phyloP scores from a whole-genome alignment of 30 jellyfish, hydroid and myxozoan species.

The Pelagia noctiluca region DNA sequence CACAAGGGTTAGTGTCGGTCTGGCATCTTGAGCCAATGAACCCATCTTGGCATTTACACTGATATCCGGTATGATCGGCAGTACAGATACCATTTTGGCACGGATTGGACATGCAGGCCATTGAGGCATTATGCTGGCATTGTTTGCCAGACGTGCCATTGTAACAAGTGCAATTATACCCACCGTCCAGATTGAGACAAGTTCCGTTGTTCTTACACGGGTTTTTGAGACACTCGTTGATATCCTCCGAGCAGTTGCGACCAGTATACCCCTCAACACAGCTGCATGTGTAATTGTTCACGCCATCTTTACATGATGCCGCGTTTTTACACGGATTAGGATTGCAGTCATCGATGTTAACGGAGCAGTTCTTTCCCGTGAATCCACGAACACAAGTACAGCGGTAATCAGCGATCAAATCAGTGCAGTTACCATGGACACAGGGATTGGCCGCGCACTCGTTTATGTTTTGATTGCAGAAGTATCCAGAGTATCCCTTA shows the following conservation, averaged over 20 bases:
- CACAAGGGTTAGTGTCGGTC: slow-evolving; percentile 52
- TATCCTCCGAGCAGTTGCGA: slow-evolving; percentile 47
- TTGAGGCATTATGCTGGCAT: not conserved
- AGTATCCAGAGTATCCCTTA: slow-evolving; percentile 61
- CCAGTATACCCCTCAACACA: slow-evolving; percentile 79
- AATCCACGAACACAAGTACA: slow-evolving; percentile 73
- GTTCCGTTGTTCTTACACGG: slow-evolving; percentile 80
- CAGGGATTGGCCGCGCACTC: slow-evolving; percentile 63
- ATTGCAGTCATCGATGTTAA: slow-evolving; percentile 39
- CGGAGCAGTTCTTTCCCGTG: slow-evolving; percentile 73
- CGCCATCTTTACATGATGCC: slow-evolving; percentile 65
- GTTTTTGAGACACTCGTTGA: slow-evolving; percentile 57
- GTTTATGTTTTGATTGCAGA: not conserved
- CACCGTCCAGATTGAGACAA: slow-evolving; percentile 56
- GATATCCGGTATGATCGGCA: slow-evolving; percentile 34
- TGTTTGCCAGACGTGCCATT: slow-evolving; percentile 37
- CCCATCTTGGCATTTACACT: slow-evolving; percentile 67
- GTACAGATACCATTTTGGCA: slow-evolving; percentile 73
- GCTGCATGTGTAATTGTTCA: slow-evolving; percentile 53
- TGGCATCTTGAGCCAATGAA: slow-evolving; percentile 59
- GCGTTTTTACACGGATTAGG: slow-evolving; percentile 84
- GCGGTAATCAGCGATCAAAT: slow-evolving; percentile 26
- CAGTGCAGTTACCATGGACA: slow-evolving; percentile 56
- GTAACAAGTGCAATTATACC: slow-evolving; percentile 73
- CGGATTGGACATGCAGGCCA: slow-evolving; percentile 69